Base-by-base conservation (phyloP, 2,113 vertebrate genomes). In the Cyrtonyx montezumae region DNA sequence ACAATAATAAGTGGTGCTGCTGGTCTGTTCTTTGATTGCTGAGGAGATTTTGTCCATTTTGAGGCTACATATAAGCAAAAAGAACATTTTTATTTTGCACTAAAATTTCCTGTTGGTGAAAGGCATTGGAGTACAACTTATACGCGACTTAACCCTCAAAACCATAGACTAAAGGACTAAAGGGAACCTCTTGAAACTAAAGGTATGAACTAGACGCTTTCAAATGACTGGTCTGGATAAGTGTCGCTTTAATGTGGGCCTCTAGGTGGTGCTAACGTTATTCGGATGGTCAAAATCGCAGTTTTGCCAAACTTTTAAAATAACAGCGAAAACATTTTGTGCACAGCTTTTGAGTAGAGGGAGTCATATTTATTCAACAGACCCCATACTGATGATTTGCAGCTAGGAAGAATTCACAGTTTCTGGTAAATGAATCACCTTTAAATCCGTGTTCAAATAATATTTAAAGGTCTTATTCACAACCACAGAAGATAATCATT, bases 191-290 rank as follows among this genome's bases (percentile, higher is more conserved):
- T 26, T 73, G 68, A 63, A 62, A 32, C 16, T 62, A 5, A 53
- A 46, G 3, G 2, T 34, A 1, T 5, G 19, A 20, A 32, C 18
- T 6, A 65, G 49, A 14, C 5, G 3, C 67, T 70, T 76, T 30
- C 8, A 76, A 76, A 43, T 66, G 51, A 53, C 26, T 15, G 51
- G 1, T 15, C 32, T 30, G 20, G 11, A 15, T 25, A 56, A 62
- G 28, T 2, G 40, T 74, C 7, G 0, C 92, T 90, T 83, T 76
- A 55, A 56, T 2, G 0, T 28, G 0, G 67, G 46, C 96, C 97
- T 80, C 79, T 96, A 95, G 96, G 66, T 97, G 97, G 97, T 89
- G 93, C 85, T 90, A 75, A 49, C 46, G 95, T 76, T 66, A 83
- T 96, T 93, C 34, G 71, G 49, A 55, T 91, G 36, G 11, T 34